Evolutionary conservation across 2,888 invertebrate species (phyloP).

Genomic region (Apotomis capreana): DNA sequence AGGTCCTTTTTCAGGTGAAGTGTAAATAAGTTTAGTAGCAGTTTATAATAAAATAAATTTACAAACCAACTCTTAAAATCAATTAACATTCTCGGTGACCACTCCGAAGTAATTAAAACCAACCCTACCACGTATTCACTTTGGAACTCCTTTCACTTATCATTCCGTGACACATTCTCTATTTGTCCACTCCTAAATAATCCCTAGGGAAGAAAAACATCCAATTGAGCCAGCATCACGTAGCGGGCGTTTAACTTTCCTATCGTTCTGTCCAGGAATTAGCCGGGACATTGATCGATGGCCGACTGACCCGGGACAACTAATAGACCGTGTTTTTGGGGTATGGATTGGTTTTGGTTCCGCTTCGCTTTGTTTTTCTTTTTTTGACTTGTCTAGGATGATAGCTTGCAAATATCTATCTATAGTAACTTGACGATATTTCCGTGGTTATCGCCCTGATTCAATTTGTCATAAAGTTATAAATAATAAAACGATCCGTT

Average conservation of each 20-base stretch:
- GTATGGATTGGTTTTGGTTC: conserved; percentile 9
- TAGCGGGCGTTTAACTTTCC: conserved; percentile 54
- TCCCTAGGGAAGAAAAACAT: conserved; percentile 63
- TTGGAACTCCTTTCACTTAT: conserved; percentile 38
- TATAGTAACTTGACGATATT: too few species aligned
- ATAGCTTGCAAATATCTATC: too few species aligned
- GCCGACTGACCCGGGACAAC: conserved; percentile 36
- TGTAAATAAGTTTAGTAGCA: too few species aligned
- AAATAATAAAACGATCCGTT: too few species aligned
- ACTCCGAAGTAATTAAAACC: conserved; percentile 28
- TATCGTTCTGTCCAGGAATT: conserved; percentile 50
- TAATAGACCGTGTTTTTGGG: conserved; percentile 34
- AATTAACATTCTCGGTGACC: conserved; percentile 25
- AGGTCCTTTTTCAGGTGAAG: too few species aligned
- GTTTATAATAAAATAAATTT: background rate
- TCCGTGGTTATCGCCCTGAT: too few species aligned
- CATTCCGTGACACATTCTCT: conserved; percentile 47
- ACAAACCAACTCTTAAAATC: background rate
- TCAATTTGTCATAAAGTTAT: too few species aligned
- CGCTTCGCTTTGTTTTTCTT: conserved; percentile 10
- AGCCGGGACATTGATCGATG: conserved; percentile 53
- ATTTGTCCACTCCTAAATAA: conserved; percentile 69
- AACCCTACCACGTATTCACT: conserved; percentile 32
- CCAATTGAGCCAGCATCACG: conserved; percentile 57
- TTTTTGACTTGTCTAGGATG: background rate